Evolutionary conservation across 1,140 invertebrate genomes (phyloP).

Genomic region (Mycetomoellerius zeteki): DNA sequence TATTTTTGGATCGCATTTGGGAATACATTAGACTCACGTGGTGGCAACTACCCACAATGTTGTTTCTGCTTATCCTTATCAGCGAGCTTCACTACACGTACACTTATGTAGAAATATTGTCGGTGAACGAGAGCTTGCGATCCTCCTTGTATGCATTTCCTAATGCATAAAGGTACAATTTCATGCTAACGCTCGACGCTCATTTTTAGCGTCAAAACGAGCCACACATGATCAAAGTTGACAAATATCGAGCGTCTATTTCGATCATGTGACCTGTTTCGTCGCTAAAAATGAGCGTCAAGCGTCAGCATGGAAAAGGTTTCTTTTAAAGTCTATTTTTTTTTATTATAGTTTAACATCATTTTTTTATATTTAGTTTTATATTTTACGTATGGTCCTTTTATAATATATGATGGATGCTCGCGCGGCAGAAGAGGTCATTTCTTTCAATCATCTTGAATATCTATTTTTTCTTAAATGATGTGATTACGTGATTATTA

Average conservation of each 20-base stretch:
- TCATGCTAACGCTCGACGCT: no score
- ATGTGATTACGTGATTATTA: neutral
- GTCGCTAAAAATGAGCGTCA: no score
- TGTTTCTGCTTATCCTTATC: slow-evolving; percentile 88
- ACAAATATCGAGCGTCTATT: no score
- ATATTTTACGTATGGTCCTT: no score
- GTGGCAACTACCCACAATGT: slow-evolving; percentile 88
- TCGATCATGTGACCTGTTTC: no score
- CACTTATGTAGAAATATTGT: slow-evolving; percentile 70
- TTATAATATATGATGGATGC: no score
- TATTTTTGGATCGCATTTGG: slow-evolving; percentile 94
- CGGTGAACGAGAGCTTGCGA: neutral
- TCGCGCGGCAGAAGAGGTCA: neutral
- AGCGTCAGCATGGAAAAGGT: no score
- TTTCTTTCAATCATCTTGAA: neutral
- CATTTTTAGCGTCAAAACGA: no score
- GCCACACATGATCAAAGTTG: no score
- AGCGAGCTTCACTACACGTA: slow-evolving; percentile 86
- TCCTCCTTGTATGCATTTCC: slow-evolving; percentile 9
- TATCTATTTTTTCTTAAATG: neutral
- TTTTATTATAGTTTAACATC: no score
- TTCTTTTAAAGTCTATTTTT: neutral
- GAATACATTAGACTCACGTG: slow-evolving; percentile 90
- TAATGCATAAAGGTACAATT: slow-evolving; percentile 1
- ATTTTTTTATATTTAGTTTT: no score